A percentile compares a stretch with the other conserved stretches of the same genome.
These are phyloP conservation scores for Acronicta psi DNA, from an alignment of 2,888 invertebrate genomes.

Conservation along the genomic window DNA sequence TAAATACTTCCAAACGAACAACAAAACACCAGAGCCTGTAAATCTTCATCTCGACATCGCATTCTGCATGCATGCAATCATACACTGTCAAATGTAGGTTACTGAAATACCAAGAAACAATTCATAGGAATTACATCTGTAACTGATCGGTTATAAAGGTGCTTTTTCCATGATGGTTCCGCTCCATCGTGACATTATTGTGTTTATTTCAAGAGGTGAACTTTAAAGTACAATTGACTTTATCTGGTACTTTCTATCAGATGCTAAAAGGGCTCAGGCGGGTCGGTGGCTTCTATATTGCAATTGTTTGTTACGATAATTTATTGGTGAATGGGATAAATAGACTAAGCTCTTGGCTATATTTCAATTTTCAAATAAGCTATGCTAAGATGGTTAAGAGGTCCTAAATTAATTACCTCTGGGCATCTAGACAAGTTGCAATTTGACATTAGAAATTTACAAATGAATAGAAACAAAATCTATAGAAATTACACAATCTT, in stretches of 20 bases:
- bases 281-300: slow-evolving; percentile 38
- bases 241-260: slow-evolving; percentile 71
- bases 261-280: slow-evolving; percentile 46
- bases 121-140: slow-evolving; percentile 32
- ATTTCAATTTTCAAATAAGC: too few relatives aligned
- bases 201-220: slow-evolving; percentile 78
- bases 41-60: slow-evolving; percentile 40
- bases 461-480: too few relatives aligned
- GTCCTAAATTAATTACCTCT: too few relatives aligned
- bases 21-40: slow-evolving; percentile 29
- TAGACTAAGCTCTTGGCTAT: background rate
- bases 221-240: slow-evolving; percentile 72
- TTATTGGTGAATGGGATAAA: slow-evolving; percentile 6
- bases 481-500: too few relatives aligned
- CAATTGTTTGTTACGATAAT: slow-evolving; percentile 21
- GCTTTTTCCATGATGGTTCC: slow-evolving; percentile 22
- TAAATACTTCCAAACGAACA: slow-evolving; percentile 46
- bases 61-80: slow-evolving; percentile 52
- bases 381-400: too few relatives aligned
- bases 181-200: slow-evolving; percentile 67
- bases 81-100: slow-evolving; percentile 54
- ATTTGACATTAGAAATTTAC: too few relatives aligned
- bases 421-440: too few relatives aligned
- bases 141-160: slow-evolving; percentile 9
- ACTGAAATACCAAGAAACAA: slow-evolving; percentile 53